phyloP scores from a whole-genome alignment of 2,797 vertebrate species.

The Mormyrops boulengeri region DNA sequence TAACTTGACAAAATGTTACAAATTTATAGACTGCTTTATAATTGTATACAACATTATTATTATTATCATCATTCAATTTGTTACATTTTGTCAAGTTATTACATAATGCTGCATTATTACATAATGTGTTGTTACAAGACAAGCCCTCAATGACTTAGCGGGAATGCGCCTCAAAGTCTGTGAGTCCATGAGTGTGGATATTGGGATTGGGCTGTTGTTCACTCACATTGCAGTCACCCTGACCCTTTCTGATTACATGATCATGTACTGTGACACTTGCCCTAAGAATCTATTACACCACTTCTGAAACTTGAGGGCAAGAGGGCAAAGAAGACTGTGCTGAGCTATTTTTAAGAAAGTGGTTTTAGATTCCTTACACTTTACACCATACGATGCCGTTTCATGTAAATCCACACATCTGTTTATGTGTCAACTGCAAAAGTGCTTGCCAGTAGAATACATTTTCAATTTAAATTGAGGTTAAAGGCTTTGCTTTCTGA shows the following conservation, averaged over 20 bases:
- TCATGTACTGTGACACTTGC: neutral
- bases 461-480: neutral
- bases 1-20: neutral
- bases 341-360: neutral
- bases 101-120: neutral
- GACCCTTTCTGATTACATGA: neutral
- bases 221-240: neutral
- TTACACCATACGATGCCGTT: neutral
- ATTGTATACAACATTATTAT: neutral
- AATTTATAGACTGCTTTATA: neutral
- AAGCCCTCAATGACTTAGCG: neutral
- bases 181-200: neutral
- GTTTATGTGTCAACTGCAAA: neutral
- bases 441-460: neutral
- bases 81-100: neutral
- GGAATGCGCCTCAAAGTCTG: neutral
- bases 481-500: neutral
- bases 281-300: neutral
- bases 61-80: neutral
- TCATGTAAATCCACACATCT: neutral
- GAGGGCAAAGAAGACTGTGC: neutral
- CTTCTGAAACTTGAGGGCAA: neutral
- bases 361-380: neutral
- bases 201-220: neutral
- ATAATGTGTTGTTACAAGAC: neutral